phyloP scores from a whole-genome alignment of 2,113 vertebrate species.

The Platycercus adscitus region DNA sequence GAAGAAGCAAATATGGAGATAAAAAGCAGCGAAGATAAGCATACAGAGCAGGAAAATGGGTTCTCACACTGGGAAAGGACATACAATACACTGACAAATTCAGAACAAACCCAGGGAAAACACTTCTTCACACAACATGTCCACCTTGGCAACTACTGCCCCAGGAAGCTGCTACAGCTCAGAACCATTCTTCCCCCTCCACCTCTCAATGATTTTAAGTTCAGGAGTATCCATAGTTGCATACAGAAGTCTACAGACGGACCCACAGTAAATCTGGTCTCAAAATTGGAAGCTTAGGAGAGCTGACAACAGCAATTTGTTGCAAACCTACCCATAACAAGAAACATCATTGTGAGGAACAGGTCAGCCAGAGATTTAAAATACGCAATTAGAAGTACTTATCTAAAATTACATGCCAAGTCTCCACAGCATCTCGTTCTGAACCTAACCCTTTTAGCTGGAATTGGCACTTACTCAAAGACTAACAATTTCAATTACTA shows the following conservation, averaged over 20 bases:
- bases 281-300: not conserved
- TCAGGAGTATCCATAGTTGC: not conserved
- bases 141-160: not conserved
- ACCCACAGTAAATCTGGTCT: not conserved
- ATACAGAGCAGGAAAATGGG: not conserved
- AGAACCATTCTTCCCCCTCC: not conserved
- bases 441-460: not conserved
- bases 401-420: constrained; percentile 11
- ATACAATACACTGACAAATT: not conserved
- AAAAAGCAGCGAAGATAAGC: not conserved
- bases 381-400: constrained; percentile 3
- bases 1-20: not conserved
- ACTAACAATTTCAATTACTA: not conserved
- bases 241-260: not conserved
- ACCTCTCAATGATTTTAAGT: not conserved
- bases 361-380: constrained; percentile 2
- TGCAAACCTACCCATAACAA: not conserved
- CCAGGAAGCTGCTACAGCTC: not conserved
- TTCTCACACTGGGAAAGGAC: rapidly evolving
- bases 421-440: not conserved
- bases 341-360: not conserved
- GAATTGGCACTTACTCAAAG: constrained; percentile 12
- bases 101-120: not conserved
- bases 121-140: not conserved
- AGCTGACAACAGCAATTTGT: not conserved